These are phyloP conservation scores for Spermophilus dauricus DNA, from an alignment of 2,113 vertebrate genomes.

Conservation along the genomic window DNA sequence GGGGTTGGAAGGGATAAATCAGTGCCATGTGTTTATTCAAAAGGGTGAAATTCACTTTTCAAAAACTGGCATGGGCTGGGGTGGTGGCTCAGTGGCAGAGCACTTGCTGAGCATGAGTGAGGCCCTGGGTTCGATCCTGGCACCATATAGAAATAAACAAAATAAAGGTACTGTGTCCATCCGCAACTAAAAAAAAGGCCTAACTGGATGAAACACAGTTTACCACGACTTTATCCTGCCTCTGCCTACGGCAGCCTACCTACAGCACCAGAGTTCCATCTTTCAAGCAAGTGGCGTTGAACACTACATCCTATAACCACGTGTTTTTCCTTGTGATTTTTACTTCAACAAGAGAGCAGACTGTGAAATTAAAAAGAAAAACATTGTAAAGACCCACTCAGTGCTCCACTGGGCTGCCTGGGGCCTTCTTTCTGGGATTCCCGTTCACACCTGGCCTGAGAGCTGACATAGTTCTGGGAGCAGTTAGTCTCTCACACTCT, in stretches of 20 bases:
- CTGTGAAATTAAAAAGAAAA: background rate
- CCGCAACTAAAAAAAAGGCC: background rate
- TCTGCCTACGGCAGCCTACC: background rate
- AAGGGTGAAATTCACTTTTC: conserved; percentile 6
- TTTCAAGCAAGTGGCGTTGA: background rate
- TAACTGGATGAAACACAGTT: background rate
- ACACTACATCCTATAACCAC: background rate
- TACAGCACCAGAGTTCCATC: background rate
- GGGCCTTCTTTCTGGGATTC: background rate
- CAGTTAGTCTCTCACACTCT: background rate
- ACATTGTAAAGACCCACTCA: background rate
- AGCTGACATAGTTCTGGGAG: background rate
- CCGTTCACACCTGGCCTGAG: background rate
- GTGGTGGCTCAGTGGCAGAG: no score
- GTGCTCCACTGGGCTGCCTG: background rate
- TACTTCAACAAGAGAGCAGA: background rate
- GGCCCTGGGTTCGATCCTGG: no score
- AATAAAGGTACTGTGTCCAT: no score
- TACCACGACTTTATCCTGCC: background rate
- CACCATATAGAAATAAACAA: no score
- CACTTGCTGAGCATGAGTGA: no score
- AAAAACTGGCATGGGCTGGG: background rate
- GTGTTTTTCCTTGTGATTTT: background rate
- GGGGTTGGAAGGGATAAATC: no score
- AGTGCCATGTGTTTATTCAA: background rate